Conservation (phyloP, 2,888 invertebrate species). For the Tinea trinotella region DNA sequence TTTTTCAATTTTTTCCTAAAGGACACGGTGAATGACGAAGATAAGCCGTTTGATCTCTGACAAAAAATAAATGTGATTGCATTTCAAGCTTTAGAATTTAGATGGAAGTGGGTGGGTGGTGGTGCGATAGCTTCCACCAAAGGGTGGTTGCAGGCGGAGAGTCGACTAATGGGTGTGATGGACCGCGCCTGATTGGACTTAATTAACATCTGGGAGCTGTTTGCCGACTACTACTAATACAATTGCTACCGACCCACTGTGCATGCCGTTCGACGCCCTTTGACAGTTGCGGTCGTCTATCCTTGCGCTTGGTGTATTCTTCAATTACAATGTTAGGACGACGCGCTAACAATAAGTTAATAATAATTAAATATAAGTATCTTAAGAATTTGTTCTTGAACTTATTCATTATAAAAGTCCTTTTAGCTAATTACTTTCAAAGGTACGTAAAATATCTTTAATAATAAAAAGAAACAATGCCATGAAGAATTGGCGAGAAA, state of each 20-base stretch:
- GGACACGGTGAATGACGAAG: conserved; percentile 10
- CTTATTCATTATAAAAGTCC: not conserved
- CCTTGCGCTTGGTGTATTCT: not conserved
- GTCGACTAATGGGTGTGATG: conserved; percentile 56
- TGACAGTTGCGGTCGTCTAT: conserved; percentile 20
- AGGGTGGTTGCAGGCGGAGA: conserved; percentile 14
- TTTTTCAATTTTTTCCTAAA: conserved; percentile 5
- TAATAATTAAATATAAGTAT: too few relatives aligned
- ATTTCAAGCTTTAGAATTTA: conserved; percentile 10
- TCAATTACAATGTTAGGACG: not conserved
- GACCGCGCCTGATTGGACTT: conserved; percentile 71
- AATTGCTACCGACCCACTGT: conserved; percentile 25
- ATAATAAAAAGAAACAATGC: conserved; percentile 6
- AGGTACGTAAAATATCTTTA: not conserved
- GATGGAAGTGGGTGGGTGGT: conserved; percentile 12
- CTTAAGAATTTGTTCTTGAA: not conserved
- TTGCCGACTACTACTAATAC: conserved; percentile 37
- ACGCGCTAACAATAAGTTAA: too few relatives aligned
- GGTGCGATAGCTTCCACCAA: not conserved
- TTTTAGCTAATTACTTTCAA: too few relatives aligned
- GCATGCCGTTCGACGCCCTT: conserved; percentile 20
- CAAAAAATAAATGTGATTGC: conserved; percentile 18
- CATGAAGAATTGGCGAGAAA: not conserved
- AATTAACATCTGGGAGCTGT: conserved; percentile 68
- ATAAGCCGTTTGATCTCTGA: conserved; percentile 16